These are phyloP conservation scores for Trachelus troglodyta DNA, from an alignment of 2,888 invertebrate genomes.

Conservation along the genomic window DNA sequence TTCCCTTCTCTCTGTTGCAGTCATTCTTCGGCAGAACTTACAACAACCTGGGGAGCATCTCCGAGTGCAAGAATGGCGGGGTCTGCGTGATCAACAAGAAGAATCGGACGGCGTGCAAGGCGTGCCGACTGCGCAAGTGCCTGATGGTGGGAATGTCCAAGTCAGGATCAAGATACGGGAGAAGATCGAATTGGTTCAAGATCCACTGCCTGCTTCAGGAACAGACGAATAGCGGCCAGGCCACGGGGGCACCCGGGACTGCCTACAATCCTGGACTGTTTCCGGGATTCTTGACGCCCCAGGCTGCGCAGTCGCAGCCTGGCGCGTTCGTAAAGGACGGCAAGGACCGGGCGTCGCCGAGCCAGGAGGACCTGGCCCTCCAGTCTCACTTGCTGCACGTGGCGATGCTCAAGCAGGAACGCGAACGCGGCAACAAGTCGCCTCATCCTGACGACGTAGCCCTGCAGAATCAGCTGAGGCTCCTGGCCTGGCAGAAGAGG, in stretches of 20 bases:
- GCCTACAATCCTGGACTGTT: slow-evolving; percentile 51
- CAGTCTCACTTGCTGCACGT: slow-evolving; percentile 59
- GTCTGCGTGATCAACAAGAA: slow-evolving; percentile 93
- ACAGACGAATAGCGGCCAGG: slow-evolving; percentile 67
- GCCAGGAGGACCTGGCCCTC: slow-evolving; percentile 56
- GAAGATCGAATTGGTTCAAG: slow-evolving; percentile 94
- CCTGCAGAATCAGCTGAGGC: slow-evolving; percentile 55
- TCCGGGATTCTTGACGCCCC: slow-evolving; percentile 47
- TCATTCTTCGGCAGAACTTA: slow-evolving; percentile 93
- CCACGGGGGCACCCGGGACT: slow-evolving; percentile 32
- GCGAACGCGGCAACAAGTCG: slow-evolving; percentile 54
- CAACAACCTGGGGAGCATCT: slow-evolving; percentile 89
- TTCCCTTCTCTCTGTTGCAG: slow-evolving; percentile 73
- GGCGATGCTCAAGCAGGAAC: slow-evolving; percentile 60
- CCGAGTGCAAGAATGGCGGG: slow-evolving; percentile 92
- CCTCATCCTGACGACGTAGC: slow-evolving; percentile 59
- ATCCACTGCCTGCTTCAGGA: slow-evolving; percentile 90
- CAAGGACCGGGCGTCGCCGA: slow-evolving; percentile 53
- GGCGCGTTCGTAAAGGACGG: slow-evolving; percentile 29
- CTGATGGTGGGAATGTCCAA: slow-evolving; percentile 92
- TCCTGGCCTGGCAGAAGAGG: slow-evolving; percentile 53
- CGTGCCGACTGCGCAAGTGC: slow-evolving; percentile 88
- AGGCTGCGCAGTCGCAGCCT: slow-evolving; percentile 37
- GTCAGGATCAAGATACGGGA: slow-evolving; percentile 89
- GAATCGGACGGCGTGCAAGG: slow-evolving; percentile 92